Evolutionary conservation across 1,140 invertebrate species (phyloP), one percentile per base, ranked within the genome.

Genomic region (Dryas iulia): DNA sequence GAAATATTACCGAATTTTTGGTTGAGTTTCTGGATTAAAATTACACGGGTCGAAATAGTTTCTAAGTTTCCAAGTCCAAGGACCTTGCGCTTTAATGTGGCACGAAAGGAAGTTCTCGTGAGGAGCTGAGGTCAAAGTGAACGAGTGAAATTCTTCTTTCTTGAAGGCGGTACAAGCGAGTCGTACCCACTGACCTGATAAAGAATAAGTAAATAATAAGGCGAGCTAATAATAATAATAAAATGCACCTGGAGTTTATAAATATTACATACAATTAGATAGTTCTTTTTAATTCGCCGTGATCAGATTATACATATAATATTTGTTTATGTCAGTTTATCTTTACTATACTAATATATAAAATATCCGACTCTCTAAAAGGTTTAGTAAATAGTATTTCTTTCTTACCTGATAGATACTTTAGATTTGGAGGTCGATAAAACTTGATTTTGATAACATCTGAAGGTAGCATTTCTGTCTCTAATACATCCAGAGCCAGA

Each of bases 1-100:
- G 14, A 10, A 47, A 3, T 18, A 21, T 73, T 79, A 92, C 92
- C 92, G 88, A 70, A 96, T 95, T 86, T 98, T 96, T 0, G 98
- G 97, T 83, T 96, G 95, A 77, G 96, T 95, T 73, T 98, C 97
- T 0, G 96, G 95, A 83, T 97, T 96, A 77, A 96, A 98, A 83
- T 98, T 98, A 81, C 96, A 97, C 1, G 98, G 97, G 92, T 99
- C 98, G 83, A 99, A 99, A 81, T 98, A 98, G 87, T 99, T 98
- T 35, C 98, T 94, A 1, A 99, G 89, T 81, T 99, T 99, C 98
- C 98, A 99, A 0, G 99, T 99, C 98, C 98, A 99, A 0, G 98
- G 99, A 0, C 99, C 99, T 86, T 99, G 98, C 0, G 98, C 98
- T 91, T 99, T 99, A 70, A 99, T 99, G 86, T 99, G 98, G 76